Percentiles rank a stretch among this genome's conserved stretches.
phyloP scores from a whole-genome alignment of 1,140 invertebrate species.

The Dendroctonus valens region DNA sequence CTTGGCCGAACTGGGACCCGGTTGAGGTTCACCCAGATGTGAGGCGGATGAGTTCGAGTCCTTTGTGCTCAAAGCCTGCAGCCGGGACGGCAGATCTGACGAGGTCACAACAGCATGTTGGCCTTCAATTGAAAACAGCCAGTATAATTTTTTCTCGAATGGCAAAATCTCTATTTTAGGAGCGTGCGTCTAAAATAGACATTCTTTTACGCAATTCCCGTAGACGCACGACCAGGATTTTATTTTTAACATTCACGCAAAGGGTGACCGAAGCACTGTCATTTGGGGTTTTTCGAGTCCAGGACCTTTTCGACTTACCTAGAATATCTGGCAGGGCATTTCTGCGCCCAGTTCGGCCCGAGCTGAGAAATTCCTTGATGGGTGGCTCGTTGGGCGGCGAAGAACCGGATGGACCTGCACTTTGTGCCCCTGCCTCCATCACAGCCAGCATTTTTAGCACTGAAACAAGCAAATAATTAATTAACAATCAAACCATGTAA shows the following conservation, averaged over 20 bases:
- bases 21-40: constrained; percentile 10
- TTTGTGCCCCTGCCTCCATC: constrained; percentile 40
- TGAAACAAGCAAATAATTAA: constrained; percentile 24
- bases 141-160: constrained; percentile 3
- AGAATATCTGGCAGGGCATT: constrained; percentile 66
- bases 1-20: constrained; percentile 25
- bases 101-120: constrained; percentile 60
- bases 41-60: constrained; percentile 38
- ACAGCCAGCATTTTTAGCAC: constrained; percentile 48
- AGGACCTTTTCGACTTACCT: too few relatives aligned
- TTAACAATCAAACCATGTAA: background rate
- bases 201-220: background rate
- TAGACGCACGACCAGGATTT: background rate
- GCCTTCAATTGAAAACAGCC: constrained; percentile 38
- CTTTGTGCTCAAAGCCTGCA: constrained; percentile 63
- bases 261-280: background rate
- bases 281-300: background rate
- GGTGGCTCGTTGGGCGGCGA: constrained; percentile 28
- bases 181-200: background rate
- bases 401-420: constrained; percentile 26
- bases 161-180: background rate
- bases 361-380: constrained; percentile 65
- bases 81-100: constrained; percentile 60
- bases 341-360: constrained; percentile 68
- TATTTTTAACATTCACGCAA: background rate